phyloP scores from a whole-genome alignment of 2,113 vertebrate species.

The Eubucco bourcierii region DNA sequence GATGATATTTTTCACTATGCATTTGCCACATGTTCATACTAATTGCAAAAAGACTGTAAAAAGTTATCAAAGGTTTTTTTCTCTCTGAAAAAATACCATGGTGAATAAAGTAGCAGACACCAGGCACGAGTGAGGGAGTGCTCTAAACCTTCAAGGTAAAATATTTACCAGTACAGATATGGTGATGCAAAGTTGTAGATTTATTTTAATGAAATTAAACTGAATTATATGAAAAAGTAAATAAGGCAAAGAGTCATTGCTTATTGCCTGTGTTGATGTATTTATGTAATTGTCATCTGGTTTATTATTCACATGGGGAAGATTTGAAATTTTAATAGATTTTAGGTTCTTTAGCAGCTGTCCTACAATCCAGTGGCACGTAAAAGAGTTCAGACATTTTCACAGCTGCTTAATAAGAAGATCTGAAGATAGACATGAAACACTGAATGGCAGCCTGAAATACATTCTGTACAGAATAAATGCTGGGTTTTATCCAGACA shows the following conservation, averaged over 20 bases:
- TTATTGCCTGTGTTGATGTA: background rate
- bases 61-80: background rate
- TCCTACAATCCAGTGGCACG: background rate
- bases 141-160: background rate
- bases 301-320: background rate
- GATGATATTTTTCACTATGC: background rate
- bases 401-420: background rate
- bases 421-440: background rate
- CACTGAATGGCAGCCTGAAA: background rate
- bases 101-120: background rate
- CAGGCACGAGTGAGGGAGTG: background rate
- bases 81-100: background rate
- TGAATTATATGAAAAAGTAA: constrained; percentile 23
- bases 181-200: background rate
- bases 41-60: background rate
- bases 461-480: background rate
- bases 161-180: background rate
- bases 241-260: constrained; percentile 3
- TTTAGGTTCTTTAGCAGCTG: constrained; percentile 17
- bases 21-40: background rate
- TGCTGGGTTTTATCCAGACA: background rate
- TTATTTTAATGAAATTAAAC: constrained; percentile 5
- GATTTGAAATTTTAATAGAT: constrained; percentile 2
- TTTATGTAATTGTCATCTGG: constrained; percentile 10
- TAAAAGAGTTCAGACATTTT: background rate